Evolutionary conservation across 2,888 invertebrate species (phyloP).

Genomic region (Ophion ellenae): DNA sequence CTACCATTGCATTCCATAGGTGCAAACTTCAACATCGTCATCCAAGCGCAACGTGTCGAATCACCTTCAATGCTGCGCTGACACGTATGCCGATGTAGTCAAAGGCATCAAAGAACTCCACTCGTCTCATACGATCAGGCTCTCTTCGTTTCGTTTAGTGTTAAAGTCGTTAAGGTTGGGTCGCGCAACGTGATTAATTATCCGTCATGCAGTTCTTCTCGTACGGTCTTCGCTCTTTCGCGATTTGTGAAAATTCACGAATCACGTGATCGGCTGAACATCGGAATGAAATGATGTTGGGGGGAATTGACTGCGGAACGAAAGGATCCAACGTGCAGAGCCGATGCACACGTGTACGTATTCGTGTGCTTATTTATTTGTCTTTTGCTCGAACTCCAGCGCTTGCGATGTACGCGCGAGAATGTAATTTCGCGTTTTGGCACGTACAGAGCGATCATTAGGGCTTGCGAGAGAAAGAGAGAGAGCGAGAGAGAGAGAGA

Average conservation of each 20-base stretch:
- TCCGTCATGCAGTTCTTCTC: not conserved
- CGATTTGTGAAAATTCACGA: slow-evolving; percentile 36
- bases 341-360: slow-evolving; percentile 10
- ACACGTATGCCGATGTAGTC: not conserved
- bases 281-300: slow-evolving; percentile 1
- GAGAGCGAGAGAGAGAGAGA: slow-evolving; percentile 7
- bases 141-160: not conserved
- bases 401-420: slow-evolving; percentile 53
- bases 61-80: not conserved
- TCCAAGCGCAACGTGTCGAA: not conserved
- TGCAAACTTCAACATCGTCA: not conserved
- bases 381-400: slow-evolving; percentile 45
- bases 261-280: slow-evolving; percentile 50
- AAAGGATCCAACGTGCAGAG: slow-evolving; percentile 31
- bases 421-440: slow-evolving; percentile 74
- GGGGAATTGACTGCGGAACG: slow-evolving; percentile 48
- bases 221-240: not conserved
- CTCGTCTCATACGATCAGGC: not conserved
- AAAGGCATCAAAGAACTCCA: not conserved
- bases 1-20: not conserved
- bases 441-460: slow-evolving; percentile 77
- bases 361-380: slow-evolving; percentile 53
- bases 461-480: slow-evolving; percentile 59
- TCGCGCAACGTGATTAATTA: slow-evolving; percentile 14
- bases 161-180: slow-evolving; percentile 14